Evolutionary conservation across 2,797 vertebrate species (phyloP), one percentile per base, ranked within the genome.

Genomic region (Alcedo atthis): DNA sequence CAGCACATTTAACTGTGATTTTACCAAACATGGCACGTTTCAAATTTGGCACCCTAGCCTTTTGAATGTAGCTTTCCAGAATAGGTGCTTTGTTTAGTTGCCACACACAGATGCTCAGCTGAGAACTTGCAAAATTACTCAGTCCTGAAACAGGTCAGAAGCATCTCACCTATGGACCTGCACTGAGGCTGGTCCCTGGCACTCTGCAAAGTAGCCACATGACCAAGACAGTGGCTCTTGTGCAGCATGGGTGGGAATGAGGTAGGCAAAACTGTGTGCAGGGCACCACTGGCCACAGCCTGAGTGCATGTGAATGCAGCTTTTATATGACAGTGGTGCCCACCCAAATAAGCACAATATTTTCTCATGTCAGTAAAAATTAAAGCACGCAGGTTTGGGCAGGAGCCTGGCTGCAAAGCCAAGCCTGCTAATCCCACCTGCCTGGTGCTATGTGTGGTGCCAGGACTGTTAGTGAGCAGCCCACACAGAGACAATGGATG

Each of bases 361-460:
- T 92, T 94, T 68, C 71, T 40, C 21, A 68, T 30, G 30, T 32
- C 75, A 61, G 78, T 48, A 85, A 66, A 91, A 91, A 67, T 77
- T 67, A 77, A 61, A 84, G 8, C 1, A 0, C 21, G 16, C 49
- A 35, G 3, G 2, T 61, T 48, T 61, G 49, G 68, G 71, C 58
- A 85, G 61, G 57, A 90, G 75, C 42, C 83, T 88, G 85, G 37
- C 94, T 90, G 54, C 75, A 77, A 66, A 80, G 25, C n/a, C 37
- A 76, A 6, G 37, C 42, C 62, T 70, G 49, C 83, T 73, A 37
- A 58, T 76, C 54, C 71, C 71, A 89, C 75, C 81, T 91, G 87
- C 64, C 78, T 90, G 87, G 49, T 70, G 71, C 33, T 74, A 0
- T 2, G 9, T 1, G 0, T n/a, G 7, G 35, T 40, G n/a, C 67